Conservation (phyloP, 2,888 invertebrate species). For the Drosophila falleni region DNA sequence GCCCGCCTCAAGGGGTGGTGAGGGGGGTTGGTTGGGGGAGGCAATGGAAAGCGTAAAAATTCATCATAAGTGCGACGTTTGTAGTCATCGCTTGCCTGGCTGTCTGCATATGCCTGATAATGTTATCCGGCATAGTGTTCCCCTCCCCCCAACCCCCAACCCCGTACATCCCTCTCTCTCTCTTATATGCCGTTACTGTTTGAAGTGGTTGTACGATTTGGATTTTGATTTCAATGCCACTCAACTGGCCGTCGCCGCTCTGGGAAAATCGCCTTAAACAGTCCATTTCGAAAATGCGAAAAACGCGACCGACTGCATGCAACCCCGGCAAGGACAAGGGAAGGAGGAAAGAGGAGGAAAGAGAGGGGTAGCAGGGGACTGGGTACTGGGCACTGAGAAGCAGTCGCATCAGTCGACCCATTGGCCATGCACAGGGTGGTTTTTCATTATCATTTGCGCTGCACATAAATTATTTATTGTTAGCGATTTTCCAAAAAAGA, state of each 20-base stretch:
- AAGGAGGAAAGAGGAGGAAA: not conserved
- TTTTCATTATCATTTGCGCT: slow-evolving; percentile 79
- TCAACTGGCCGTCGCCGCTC: slow-evolving; percentile 70
- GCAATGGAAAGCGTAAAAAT: slow-evolving; percentile 26
- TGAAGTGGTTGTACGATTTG: slow-evolving; percentile 79
- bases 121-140: slow-evolving; percentile 40
- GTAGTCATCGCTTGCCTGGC: slow-evolving; percentile 16
- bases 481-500: slow-evolving; percentile 82
- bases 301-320: slow-evolving; percentile 46
- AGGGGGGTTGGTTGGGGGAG: not conserved
- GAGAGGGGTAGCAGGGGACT: not conserved
- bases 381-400: slow-evolving; percentile 21
- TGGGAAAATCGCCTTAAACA: slow-evolving; percentile 82
- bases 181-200: slow-evolving; percentile 7
- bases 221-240: slow-evolving; percentile 81
- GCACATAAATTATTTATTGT: slow-evolving; percentile 82
- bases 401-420: slow-evolving; percentile 62
- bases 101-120: slow-evolving; percentile 71
- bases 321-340: slow-evolving; percentile 38
- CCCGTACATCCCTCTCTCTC: not conserved
- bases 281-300: slow-evolving; percentile 74
- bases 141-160: not conserved
- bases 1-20: slow-evolving; percentile 30
- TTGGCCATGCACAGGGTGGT: slow-evolving; percentile 77
- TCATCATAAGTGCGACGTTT: slow-evolving; percentile 68